Base-by-base conservation (phyloP, 2,888 invertebrate genomes). In the Agrotis segetum region DNA sequence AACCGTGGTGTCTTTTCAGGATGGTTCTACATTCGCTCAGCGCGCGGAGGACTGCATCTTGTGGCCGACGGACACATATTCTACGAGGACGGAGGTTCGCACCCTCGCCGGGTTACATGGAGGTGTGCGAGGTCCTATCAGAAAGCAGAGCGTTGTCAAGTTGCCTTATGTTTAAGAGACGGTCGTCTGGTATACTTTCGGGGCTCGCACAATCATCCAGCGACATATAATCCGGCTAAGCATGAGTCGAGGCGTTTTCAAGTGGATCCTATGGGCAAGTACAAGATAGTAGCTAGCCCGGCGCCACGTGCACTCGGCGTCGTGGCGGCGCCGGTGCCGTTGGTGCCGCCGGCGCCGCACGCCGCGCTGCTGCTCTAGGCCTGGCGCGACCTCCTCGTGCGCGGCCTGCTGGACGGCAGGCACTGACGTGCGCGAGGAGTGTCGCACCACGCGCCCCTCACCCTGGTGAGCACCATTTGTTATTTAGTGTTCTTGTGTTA, bases 381-480 rank as follows among this genome's bases (percentile, higher is more conserved):
- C 94, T 96, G 96, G 96, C 96, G 96, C 95, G 96, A 96, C 95
- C 96, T 96, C 94, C 95, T 96, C 53, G 93, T 96, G 79, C 95
- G 95, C 88, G 95, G 95, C 77, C 89, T 96, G 79, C 92, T 95
- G 21, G 92, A 94, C 70, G 88, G 90, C 74, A 92, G 92, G 80
- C 94, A 94, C 84, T 95, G 91, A 94, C 89, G 91, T 88, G 88
- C 86, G 86, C 88, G 72, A 56, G 93, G 96, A 93, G 95, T 67
- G 96, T 96, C 95, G 96, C 93, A 74, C 58, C 21, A 68, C 55
- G 17, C 46, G 34, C 73, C 69, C 61, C 67, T 53, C 67, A 74
- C 58, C 34, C 16, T 24, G 40, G 71, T 65, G 81, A 49, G 46
- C 59, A 66, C 52, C 6, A 19, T 29, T 78, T 63, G 58, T 78